Conservation (phyloP, 2,797 vertebrate genomes). For the Syngnathus acus region DNA sequence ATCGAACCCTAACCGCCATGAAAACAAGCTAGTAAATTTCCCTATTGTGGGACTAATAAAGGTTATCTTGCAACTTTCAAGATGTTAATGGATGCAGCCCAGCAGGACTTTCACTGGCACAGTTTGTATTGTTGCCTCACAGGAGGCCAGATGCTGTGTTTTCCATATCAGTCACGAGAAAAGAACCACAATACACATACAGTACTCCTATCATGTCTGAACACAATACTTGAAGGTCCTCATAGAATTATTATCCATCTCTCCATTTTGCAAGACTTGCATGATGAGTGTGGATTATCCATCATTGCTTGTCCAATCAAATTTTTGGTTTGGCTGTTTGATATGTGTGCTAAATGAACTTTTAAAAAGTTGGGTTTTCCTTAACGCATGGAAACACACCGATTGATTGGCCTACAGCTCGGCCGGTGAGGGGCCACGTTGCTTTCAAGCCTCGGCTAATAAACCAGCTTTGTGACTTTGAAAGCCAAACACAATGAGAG, state of each 20-base stretch:
- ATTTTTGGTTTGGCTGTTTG: too few species aligned
- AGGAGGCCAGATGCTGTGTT: constrained; percentile 19
- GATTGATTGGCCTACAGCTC: constrained; percentile 51
- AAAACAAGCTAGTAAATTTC: constrained; percentile 15
- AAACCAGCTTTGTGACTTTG: constrained; percentile 62
- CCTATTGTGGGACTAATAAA: too few species aligned
- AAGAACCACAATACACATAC: constrained; percentile 20
- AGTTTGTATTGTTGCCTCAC: constrained; percentile 26
- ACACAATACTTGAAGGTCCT: not conserved
- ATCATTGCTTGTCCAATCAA: too few species aligned
- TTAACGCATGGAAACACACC: constrained; percentile 12
- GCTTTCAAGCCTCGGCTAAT: constrained; percentile 58
- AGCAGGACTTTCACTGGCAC: constrained; percentile 28
- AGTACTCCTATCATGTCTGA: not conserved
- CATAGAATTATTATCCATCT: not conserved
- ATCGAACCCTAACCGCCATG: constrained; percentile 9
- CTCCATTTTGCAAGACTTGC: too few species aligned
- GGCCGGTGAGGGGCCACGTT: constrained; percentile 47
- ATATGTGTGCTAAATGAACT: not conserved
- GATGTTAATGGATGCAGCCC: constrained; percentile 6
- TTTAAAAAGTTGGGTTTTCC: not conserved
- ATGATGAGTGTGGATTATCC: too few species aligned
- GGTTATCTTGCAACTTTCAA: not conserved
- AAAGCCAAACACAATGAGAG: constrained; percentile 62
- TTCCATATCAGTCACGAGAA: constrained; percentile 28